Evolutionary conservation across 2,888 invertebrate genomes (phyloP), one percentile per base, ranked within the genome.

Genomic region (Sclerodermus sp.): DNA sequence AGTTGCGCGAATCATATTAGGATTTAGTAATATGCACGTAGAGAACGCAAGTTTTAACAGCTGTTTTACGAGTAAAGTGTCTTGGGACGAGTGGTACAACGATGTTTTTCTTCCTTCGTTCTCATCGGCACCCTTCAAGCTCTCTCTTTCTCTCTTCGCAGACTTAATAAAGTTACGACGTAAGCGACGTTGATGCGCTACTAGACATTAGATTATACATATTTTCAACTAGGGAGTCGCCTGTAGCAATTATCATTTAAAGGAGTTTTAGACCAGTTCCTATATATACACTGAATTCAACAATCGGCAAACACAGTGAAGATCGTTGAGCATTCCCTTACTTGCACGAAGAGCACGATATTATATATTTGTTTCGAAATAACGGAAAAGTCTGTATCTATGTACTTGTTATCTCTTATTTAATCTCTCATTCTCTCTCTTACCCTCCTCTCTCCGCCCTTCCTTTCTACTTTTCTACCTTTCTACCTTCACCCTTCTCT

Each of bases 241-340:
- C 44, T 47, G 44, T 57, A 55, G 55, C 58, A 55, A 55, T 63
- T 51, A 54, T 57, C 51, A 38, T 50, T 62, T 60, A 55, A 60
- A 57, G 55, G 58, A 52, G 49, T 46, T 53, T 39, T 59, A 61
- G 55, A 53, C 57, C 64, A 58, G 58, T 70, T 68, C 64, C 64
- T 68, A 66, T 67, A 66, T 61, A 62, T 59, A 67, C 65, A 70
- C 58, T 68, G 64, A 67, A 68, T 66, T 66, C 59, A 64, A 66
- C 51, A 23, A 23, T 59, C 62, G 60, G 60, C 60, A 57, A 61
- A 60, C 32, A 29, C 42, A 47, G 38, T 43, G 48, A 36, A 50
- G 51, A 58, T 60, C 51, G 53, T 60, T 55, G 59, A 64, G 64
- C 58, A 49, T 59, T 60, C 56, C 55, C 50, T 43, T 57, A 49